phyloP scores from a whole-genome alignment of 2,888 invertebrate species.

The Eupithecia centaureata region DNA sequence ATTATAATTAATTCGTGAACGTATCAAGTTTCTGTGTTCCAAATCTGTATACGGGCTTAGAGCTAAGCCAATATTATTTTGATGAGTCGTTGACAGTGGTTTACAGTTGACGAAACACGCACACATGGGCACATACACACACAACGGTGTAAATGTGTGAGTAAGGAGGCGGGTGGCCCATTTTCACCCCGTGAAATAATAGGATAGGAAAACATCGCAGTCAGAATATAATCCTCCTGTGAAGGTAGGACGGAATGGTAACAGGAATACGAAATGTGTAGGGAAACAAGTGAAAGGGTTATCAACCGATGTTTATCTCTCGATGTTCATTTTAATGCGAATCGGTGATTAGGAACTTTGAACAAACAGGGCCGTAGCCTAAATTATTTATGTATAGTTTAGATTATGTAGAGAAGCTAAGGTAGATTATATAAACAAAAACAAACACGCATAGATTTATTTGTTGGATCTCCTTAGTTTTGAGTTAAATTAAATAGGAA shows the following conservation, averaged over 20 bases:
- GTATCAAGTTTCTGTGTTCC: slow-evolving; percentile 73
- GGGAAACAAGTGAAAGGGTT: slow-evolving; percentile 81
- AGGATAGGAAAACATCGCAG: slow-evolving; percentile 84
- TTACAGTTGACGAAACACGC: slow-evolving; percentile 79
- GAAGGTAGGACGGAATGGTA: slow-evolving; percentile 81
- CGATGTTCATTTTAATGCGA: slow-evolving; percentile 61
- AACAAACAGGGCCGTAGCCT: slow-evolving; percentile 20
- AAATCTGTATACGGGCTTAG: slow-evolving; percentile 66
- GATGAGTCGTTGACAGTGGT: slow-evolving; percentile 83
- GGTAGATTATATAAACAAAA: background rate
- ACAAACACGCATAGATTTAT: background rate
- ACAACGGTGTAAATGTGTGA: slow-evolving; percentile 62
- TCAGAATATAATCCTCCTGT: slow-evolving; percentile 82
- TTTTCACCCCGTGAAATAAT: slow-evolving; percentile 84
- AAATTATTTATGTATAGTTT: slow-evolving; percentile 26
- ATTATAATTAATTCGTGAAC: slow-evolving; percentile 68
- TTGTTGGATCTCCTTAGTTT: background rate
- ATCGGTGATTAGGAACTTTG: slow-evolving; percentile 41
- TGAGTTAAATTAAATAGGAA: background rate
- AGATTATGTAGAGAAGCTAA: slow-evolving; percentile 7
- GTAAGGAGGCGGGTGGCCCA: slow-evolving; percentile 79
- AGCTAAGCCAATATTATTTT: slow-evolving; percentile 82
- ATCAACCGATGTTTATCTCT: slow-evolving; percentile 71
- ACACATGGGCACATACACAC: slow-evolving; percentile 65
- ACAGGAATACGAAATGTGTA: slow-evolving; percentile 82